Conservation (phyloP, 2,113 vertebrate genomes). For the Marmota monax region DNA sequence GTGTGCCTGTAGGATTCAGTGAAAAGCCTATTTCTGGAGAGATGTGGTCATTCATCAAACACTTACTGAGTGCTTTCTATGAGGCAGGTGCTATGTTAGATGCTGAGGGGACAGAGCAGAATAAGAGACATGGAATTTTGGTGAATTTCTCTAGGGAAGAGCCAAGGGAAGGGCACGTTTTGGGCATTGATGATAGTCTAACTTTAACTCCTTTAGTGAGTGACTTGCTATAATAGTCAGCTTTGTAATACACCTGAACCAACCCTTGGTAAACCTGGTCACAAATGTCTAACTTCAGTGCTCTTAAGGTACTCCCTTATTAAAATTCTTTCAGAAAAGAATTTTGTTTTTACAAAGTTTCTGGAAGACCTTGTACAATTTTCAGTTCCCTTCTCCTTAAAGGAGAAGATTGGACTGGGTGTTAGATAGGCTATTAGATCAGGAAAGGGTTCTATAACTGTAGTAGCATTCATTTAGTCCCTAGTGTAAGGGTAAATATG, state of each 20-base stretch:
- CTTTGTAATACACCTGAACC: slow-evolving; percentile 38
- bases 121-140: background rate
- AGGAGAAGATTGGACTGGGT: background rate
- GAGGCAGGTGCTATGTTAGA: slow-evolving; percentile 23
- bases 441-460: background rate
- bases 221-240: background rate
- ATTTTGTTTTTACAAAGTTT: slow-evolving; percentile 14
- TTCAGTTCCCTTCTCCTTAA: background rate
- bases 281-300: slow-evolving; percentile 19
- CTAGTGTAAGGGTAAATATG: slow-evolving; percentile 47
- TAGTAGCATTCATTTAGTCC: slow-evolving; percentile 52
- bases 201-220: slow-evolving; percentile 44
- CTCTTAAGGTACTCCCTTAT: background rate
- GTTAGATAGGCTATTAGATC: too few relatives aligned
- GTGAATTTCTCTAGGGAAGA: slow-evolving; percentile 28
- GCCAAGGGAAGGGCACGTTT: slow-evolving; percentile 25
- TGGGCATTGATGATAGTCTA: background rate
- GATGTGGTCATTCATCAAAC: slow-evolving; percentile 39
- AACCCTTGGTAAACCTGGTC: background rate
- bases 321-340: slow-evolving; percentile 37
- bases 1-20: background rate
- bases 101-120: slow-evolving; percentile 25
- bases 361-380: slow-evolving; percentile 24
- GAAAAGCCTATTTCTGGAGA: slow-evolving; percentile 42
- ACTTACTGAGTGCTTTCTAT: slow-evolving; percentile 22